A percentile compares a stretch with the other conserved stretches of the same genome.
phyloP scores from a whole-genome alignment of 1,140 invertebrate genomes.

The Ceratosolen fusciceps region DNA sequence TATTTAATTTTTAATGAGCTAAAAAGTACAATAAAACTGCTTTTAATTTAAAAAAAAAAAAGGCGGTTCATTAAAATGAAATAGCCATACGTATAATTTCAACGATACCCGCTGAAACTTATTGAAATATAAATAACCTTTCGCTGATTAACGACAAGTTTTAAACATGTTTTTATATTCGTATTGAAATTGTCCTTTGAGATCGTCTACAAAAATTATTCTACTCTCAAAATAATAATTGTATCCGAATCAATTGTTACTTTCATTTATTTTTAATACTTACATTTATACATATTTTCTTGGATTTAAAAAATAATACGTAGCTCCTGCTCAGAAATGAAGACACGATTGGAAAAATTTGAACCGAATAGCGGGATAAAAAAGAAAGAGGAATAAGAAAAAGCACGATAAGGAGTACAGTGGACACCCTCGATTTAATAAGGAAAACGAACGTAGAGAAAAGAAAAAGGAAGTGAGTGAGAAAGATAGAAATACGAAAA shows the following conservation, averaged over 20 bases:
- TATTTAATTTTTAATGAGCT: neutral
- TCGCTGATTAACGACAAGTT: no score
- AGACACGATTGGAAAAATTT: conserved; percentile 31
- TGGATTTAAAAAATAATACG: neutral
- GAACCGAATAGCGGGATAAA: neutral
- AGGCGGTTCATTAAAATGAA: neutral
- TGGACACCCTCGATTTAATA: conserved; percentile 33
- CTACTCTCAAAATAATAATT: neutral
- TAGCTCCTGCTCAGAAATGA: conserved; percentile 30
- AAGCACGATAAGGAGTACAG: conserved; percentile 11
- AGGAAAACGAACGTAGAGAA: no score
- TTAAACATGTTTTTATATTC: no score
- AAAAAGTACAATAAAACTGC: no score
- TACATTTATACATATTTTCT: neutral
- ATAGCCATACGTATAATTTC: no score
- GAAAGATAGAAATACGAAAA: neutral
- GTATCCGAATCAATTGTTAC: neutral
- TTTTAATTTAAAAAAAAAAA: no score
- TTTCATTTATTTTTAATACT: neutral
- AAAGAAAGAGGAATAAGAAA: conserved; percentile 4
- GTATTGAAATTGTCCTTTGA: no score
- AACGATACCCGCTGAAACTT: no score
- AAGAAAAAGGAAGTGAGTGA: conserved; percentile 22
- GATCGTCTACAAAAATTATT: neutral
- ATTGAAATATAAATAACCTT: no score